phyloP scores from a whole-genome alignment of 2,888 invertebrate species.

The Sminthurinus aureus region DNA sequence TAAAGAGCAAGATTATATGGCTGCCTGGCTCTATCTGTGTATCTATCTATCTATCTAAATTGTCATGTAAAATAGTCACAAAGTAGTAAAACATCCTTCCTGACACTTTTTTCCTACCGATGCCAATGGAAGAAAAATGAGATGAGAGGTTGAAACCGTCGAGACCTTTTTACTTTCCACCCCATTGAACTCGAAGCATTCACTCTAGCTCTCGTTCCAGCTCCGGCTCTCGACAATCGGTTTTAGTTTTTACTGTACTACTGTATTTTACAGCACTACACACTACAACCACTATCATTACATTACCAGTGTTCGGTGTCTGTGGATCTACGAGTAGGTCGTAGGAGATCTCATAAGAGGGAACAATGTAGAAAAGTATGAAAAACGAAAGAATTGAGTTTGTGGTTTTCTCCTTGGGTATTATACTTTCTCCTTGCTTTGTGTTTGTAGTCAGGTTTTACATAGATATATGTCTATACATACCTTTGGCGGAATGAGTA shows the following conservation, averaged over 20 bases:
- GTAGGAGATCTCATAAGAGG: no score
- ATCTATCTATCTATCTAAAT: neutral
- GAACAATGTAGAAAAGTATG: no score
- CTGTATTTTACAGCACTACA: no score
- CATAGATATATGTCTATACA: no score
- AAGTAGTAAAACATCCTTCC: neutral
- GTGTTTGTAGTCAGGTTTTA: no score
- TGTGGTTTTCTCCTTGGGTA: no score
- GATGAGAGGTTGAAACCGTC: conserved; percentile 12
- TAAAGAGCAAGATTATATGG: neutral
- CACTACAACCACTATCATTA: no score
- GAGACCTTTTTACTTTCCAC: conserved; percentile 12
- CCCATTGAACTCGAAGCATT: conserved; percentile 5
- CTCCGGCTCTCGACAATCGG: neutral
- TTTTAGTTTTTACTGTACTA: neutral
- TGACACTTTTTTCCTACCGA: neutral
- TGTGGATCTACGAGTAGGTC: neutral
- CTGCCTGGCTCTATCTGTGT: neutral
- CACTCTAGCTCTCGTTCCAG: neutral
- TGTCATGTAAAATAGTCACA: neutral
- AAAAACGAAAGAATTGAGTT: no score
- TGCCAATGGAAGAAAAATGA: conserved; percentile 16
- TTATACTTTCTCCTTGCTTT: neutral
- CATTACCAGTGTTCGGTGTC: neutral
- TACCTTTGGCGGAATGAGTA: neutral